Base-by-base conservation (phyloP, 2,888 invertebrate species). In the Melanophora roralis region DNA sequence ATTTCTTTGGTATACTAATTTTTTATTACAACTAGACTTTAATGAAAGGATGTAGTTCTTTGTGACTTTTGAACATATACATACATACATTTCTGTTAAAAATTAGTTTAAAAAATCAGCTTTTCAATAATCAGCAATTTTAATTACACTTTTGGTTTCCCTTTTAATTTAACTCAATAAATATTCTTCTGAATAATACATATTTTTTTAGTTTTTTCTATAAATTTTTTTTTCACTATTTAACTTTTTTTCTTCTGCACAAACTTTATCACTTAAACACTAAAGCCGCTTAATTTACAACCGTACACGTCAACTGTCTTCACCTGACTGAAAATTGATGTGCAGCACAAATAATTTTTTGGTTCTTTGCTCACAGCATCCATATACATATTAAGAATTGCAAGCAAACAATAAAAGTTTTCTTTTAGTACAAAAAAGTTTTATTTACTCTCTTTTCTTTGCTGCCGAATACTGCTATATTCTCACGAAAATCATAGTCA, bases 281-380 rank as follows among this genome's bases (percentile, higher is more conserved):
- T 75, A 83, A 83, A 68, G 78, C 86, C 87, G 86, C 83, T 83
- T 77, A 23, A 36, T 81, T 73, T 84, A 83, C 86, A 87, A 88
- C 89, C 89, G 86, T 85, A 84, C 88, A 86, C 88, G 86, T 88
- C 85, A 87, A 88, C 88, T 89, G 88, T 87, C 89, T 89, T 86
- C 88, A 89, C 88, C 89, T 89, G 88, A 89, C 89, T 89, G 86
- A 84, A 84, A 82, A 82, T 82, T 77, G 76, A 77, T 83, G 82
- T 57, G 82, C 64, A 59, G 71, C 57, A 68, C 64, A 68, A 36
- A 59, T 67, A 75, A 53, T 21, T 59, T 64, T 79, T 75, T 47
- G 14, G 57, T 68, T 64, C 43, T 57, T 51, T 59, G 57, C 49
- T 71, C 69, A 65, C 76, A 77, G 76, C 76, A 77, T 77, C 76